Evolutionary conservation across 2,113 vertebrate species (phyloP), one percentile per base, ranked within the genome.

Genomic region (Sapajus apella): DNA sequence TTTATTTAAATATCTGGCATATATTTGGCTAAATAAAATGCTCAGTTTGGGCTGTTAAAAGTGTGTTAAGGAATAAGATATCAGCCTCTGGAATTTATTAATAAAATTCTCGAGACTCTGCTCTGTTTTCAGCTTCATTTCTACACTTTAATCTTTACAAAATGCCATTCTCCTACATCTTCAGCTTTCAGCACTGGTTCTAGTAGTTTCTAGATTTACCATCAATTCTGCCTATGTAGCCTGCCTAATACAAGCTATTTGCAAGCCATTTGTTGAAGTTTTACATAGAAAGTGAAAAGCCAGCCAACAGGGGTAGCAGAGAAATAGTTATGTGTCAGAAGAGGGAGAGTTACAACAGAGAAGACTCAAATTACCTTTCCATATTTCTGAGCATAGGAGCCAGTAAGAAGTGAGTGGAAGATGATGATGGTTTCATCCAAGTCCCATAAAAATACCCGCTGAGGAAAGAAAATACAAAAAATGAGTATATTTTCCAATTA

Each of bases 391-490:
- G 99, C 99, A 8, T 99, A 99, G 76, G 99, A 99, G 89, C 99
- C 99, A 2, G 99, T 99, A 96, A 99, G 99, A 96, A 99, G 99
- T 0, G 99, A 99, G 97, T 99, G 99, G 98, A 99, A 99, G 97
- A 99, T 99, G 72, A 99, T 99, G 96, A 99, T 99, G 96, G 99
- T 99, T 98, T 99, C 99, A 97, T 99, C 99, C 98, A 99, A 98
- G 98, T 99, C 99, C 99, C 99, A 99, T 37, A 99, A 98, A 88
- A 99, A 99, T 93, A 99, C 98, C 23, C 99, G 97, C 99, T 99
- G 94, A 37, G 89, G 23, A 81, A 95, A 94, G 79, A 98, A 98
- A 96, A 95, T 72, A 97, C 27, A 97, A 96, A 96, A 73, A 94
- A 86, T 55, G 50, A 96, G 61, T 87, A 96, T 93, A 70, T 90